Base-by-base conservation (phyloP, 2,113 vertebrate species). In the Ivindomyrus marchei region DNA sequence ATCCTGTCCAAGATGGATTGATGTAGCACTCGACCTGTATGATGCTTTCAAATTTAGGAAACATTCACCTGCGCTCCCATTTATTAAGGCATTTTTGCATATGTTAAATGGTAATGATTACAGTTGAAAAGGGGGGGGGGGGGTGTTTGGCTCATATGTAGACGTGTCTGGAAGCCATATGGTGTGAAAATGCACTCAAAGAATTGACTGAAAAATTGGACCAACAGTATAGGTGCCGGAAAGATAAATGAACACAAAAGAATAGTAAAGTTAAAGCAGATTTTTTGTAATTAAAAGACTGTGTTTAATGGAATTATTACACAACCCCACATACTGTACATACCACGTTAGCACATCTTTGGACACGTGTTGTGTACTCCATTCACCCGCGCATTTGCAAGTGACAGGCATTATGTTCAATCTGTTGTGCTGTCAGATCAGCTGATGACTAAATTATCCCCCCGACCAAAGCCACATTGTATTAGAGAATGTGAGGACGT, bases 341-440 rank as follows among this genome's bases (percentile, higher is more conserved):
- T 53, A 80, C 53, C 45, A 50, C 46, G 62, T 21, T 62, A 70
- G 74, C 88, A 66, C 83, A n/a, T 88, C 56, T 91, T 62, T 47
- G 89, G 88, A 66, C 74, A 19, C 85, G 47, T 87, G 36, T 45
- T 88, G 7, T 47, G 88, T 92, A 89, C 89, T n/a, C 53, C 91
- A 52, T 91, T 42, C 21, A 13, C 39, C 89, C 15, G 4, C 27
- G 52, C 58, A 89, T 52, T 91, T 89, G 27, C 62, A 89, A 74
- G n/a, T 91, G 91, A 94, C 92, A 93, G 89, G 89, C 92, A 92
- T 94, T 92, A 93, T 93, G 91, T 53, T 62, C 36, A 91, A 58
- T 88, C 89, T 92, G 90, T 94, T 89, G 92, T 85, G 70, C 90
- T 93, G 93, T 93, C 93, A 92, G 91, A 90, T 90, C 88, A 91